Conservation (phyloP, 2,888 invertebrate genomes). For the Sinodicranocentrus sp. region DNA sequence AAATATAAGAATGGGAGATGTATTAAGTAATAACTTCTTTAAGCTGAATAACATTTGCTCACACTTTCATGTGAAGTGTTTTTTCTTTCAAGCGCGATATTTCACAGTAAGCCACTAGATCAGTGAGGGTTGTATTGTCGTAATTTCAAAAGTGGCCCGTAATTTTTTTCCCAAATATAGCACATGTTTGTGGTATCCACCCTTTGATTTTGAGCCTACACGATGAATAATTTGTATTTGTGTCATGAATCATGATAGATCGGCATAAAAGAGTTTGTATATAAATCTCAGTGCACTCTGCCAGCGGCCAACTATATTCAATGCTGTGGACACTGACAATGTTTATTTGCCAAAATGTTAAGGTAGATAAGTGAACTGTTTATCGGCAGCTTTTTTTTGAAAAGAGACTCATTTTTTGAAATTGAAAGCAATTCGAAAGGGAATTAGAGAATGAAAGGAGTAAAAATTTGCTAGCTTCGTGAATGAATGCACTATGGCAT, state of each 20-base stretch:
- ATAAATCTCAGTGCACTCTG: too few relatives aligned
- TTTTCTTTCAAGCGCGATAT: conserved; percentile 1
- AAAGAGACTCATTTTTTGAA: conserved; percentile 10
- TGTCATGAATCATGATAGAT: background rate
- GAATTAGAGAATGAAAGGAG: conserved; percentile 29
- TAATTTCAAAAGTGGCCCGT: conserved; percentile 11
- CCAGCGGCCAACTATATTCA: too few relatives aligned
- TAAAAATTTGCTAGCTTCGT: background rate
- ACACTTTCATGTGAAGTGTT: background rate
- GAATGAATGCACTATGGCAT: conserved; percentile 11
- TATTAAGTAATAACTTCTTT: background rate
- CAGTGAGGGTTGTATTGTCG: background rate
- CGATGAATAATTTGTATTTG: conserved; percentile 4
- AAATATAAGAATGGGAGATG: background rate
- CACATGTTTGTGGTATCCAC: conserved; percentile 20
- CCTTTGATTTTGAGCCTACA: conserved; percentile 15
- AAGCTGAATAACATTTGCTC: background rate
- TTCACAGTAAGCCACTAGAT: background rate
- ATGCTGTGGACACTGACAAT: too few relatives aligned
- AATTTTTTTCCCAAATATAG: conserved; percentile 27
- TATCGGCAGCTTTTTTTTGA: background rate
- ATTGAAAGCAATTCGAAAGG: conserved; percentile 15
- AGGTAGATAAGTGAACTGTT: background rate
- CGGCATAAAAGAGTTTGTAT: background rate
- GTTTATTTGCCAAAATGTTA: too few relatives aligned